Percentiles rank a stretch among this genome's conserved stretches.
Evolutionary conservation across 2,888 invertebrate genomes (phyloP).

Genomic region (Nineta flava): DNA sequence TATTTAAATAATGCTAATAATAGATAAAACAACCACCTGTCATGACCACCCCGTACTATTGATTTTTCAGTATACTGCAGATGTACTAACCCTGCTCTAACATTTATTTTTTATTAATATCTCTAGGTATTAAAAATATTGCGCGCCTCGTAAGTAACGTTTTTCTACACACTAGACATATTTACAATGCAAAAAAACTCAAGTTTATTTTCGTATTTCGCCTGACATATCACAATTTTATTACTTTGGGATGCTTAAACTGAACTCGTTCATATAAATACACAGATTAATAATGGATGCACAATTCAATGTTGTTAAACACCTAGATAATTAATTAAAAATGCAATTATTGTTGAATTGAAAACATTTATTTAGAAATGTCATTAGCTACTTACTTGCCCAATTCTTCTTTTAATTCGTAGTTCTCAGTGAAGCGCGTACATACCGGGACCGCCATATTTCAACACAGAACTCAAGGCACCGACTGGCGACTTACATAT

Average conservation of each 20-base stretch:
- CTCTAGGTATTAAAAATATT: too few relatives aligned
- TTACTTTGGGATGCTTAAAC: too few relatives aligned
- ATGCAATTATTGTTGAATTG: too few relatives aligned
- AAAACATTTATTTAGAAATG: slow-evolving; percentile 5
- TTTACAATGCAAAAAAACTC: slow-evolving; percentile 6
- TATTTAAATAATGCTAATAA: slow-evolving; percentile 1
- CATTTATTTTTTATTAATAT: background rate
- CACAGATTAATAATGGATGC: too few relatives aligned
- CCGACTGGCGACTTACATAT: slow-evolving; percentile 21
- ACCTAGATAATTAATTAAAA: too few relatives aligned
- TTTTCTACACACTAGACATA: background rate
- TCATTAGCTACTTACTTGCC: slow-evolving; percentile 74
- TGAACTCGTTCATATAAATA: background rate
- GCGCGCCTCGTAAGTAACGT: too few relatives aligned
- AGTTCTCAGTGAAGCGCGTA: slow-evolving; percentile 98
- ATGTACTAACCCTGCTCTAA: slow-evolving; percentile 11
- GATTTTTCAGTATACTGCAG: slow-evolving; percentile 31
- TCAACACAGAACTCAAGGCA: slow-evolving; percentile 19
- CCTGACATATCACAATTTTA: background rate
- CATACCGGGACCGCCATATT: slow-evolving; percentile 76
- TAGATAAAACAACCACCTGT: slow-evolving; percentile 25
- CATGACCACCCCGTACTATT: slow-evolving; percentile 25
- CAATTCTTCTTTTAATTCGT: slow-evolving; percentile 98
- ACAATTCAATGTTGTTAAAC: too few relatives aligned
- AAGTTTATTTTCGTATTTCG: slow-evolving; percentile 19